A percentile compares a stretch with the other conserved stretches of the same genome.
Conservation (phyloP, 1,140 invertebrate species). For the Epicauta chinensis region DNA sequence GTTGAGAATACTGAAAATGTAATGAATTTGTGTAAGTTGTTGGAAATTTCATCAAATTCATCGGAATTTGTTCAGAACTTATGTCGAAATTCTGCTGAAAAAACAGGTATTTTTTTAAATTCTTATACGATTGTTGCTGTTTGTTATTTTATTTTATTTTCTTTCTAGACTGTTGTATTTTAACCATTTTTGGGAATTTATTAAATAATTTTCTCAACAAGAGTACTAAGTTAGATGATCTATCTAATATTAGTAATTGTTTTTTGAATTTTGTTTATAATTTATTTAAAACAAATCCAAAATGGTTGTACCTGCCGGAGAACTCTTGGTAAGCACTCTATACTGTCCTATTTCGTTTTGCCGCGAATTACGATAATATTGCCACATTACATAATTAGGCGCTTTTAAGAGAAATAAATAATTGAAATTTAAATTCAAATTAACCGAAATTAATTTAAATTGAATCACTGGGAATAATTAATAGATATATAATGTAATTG, state of each 20-base stretch:
- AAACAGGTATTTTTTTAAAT: constrained; percentile 1
- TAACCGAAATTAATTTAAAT: too few species aligned
- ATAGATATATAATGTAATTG: too few species aligned
- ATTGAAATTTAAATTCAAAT: too few species aligned
- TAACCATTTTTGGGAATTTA: constrained; percentile 23
- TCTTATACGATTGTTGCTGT: too few species aligned
- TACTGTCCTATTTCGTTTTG: too few species aligned
- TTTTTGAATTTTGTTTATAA: constrained; percentile 26
- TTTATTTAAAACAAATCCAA: constrained; percentile 19
- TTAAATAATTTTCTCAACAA: constrained; percentile 18
- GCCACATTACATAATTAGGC: too few species aligned
- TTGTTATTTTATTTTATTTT: too few species aligned
- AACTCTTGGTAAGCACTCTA: constrained; percentile 9
- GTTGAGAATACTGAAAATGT: not conserved
- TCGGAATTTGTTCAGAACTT: not conserved
- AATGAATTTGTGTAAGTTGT: too few species aligned
- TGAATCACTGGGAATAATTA: too few species aligned
- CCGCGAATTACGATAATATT: too few species aligned
- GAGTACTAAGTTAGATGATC: constrained; percentile 4
- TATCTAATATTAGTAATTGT: constrained; percentile 18
- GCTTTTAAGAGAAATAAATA: too few species aligned
- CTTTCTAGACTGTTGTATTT: constrained; percentile 18
- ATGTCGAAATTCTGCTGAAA: constrained; percentile 9
- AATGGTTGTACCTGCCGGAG: constrained; percentile 19
- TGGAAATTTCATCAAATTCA: too few species aligned